Evolutionary conservation across 2,113 vertebrate genomes (phyloP).

Genomic region (Clarias macrocephalus): DNA sequence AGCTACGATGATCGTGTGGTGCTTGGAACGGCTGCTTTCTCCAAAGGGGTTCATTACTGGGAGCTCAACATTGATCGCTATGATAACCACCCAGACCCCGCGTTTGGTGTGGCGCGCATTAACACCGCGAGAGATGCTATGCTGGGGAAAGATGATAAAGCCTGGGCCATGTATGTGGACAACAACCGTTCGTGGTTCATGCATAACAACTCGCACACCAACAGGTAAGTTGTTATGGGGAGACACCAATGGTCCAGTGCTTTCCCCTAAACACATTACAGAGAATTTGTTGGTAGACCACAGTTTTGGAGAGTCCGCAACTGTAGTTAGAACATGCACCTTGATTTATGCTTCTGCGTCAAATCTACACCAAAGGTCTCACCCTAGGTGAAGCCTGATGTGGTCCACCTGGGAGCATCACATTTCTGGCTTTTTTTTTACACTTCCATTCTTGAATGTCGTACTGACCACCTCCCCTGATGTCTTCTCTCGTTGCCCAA

Average conservation of each 20-base stretch:
- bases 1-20: slow-evolving; percentile 97
- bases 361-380: too few relatives aligned
- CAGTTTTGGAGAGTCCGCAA: neutral
- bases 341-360: neutral
- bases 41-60: slow-evolving; percentile 96
- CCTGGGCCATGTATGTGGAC: slow-evolving; percentile 99
- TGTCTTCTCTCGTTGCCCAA: too few relatives aligned
- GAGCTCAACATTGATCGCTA: slow-evolving; percentile 92
- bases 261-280: neutral
- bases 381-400: too few relatives aligned
- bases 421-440: too few relatives aligned
- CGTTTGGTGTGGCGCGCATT: slow-evolving; percentile 92
- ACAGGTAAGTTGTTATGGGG: slow-evolving; percentile 76
- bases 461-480: too few relatives aligned
- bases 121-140: slow-evolving; percentile 94
- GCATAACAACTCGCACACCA: slow-evolving; percentile 98
- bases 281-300: neutral
- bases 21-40: slow-evolving; percentile 92
- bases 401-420: too few relatives aligned
- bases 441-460: too few relatives aligned
- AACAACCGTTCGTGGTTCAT: slow-evolving; percentile 99
- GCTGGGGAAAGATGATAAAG: slow-evolving; percentile 96
- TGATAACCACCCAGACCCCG: slow-evolving; percentile 95
- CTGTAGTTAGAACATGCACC: neutral
- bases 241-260: neutral